Base-by-base conservation (phyloP, 1,140 invertebrate genomes). In the Notospermus geniculatus region DNA sequence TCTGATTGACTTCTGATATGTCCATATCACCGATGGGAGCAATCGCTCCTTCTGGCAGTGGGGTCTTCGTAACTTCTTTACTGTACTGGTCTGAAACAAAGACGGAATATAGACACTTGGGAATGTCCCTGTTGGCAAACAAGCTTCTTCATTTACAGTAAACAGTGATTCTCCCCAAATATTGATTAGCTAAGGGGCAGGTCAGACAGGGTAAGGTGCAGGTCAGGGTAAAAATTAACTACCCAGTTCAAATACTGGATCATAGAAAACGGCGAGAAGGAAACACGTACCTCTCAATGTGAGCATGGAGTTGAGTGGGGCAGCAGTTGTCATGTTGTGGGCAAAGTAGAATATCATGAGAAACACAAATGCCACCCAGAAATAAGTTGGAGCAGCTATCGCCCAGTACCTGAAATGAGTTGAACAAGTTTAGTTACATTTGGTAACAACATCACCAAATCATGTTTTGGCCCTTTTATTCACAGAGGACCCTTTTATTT, bases 341-440 rank as follows among this genome's bases (percentile, higher is more conserved):
- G 89, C 88, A 15, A 92, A 91, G 81, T 95, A 95, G 52, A 91
- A 79, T 73, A 91, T 88, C 22, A 86, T 89, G 82, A 93, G 91
- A 23, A 91, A 76, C 29, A 87, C 86, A 0, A 92, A 76, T 1
- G 85, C 85, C 7, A 88, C 86, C 58, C 91, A 83, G 46, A 88
- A 81, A 78, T 91, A 89, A 52, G 93, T 86, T 1, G 93, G 93
- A 54, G 94, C 82, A 52, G 91, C 89, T 17, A 93, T 82, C 4
- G 91, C 90, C 89, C 93, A 96, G 75, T 95, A 93, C 72, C 71
- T 73, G 57, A 15, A 62, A 64, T 52, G 45, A 69, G 46, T 23
- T n/a, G n/a, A n/a, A n/a, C n/a, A n/a, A n/a, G n/a, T n/a, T n/a
- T n/a, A n/a, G n/a, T n/a, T n/a, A n/a, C n/a, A n/a, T n/a, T n/a